Evolutionary conservation across 2,113 vertebrate genomes (phyloP).

Genomic region (Philantomba maxwellii): DNA sequence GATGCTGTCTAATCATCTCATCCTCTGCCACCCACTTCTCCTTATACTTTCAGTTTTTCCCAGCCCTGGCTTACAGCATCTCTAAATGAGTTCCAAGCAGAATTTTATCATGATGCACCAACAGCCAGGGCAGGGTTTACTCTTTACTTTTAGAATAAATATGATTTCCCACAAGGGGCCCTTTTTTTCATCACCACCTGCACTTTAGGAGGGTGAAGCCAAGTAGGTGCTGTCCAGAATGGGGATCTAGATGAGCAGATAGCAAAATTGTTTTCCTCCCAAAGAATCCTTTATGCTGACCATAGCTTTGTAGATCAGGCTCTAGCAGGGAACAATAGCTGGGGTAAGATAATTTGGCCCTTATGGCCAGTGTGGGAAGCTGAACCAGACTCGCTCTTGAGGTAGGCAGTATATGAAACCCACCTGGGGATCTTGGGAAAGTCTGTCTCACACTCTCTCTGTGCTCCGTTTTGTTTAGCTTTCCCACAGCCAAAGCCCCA

Average conservation of each 20-base stretch:
- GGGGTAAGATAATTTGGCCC: constrained; percentile 79
- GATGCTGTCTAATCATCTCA: background rate
- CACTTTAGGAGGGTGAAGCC: background rate
- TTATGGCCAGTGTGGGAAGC: constrained; percentile 74
- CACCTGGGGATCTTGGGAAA: constrained; percentile 88
- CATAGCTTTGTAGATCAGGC: constrained; percentile 77
- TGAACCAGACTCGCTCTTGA: constrained; percentile 80
- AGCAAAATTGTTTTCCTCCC: constrained; percentile 51
- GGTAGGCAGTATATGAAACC: constrained; percentile 87
- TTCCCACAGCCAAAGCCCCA: constrained; percentile 75
- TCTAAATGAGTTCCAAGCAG: background rate
- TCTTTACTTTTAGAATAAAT: background rate
- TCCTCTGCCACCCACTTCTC: background rate
- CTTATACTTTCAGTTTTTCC: background rate
- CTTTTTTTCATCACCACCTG: constrained; percentile 45
- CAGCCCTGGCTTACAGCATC: background rate
- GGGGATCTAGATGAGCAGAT: constrained; percentile 52
- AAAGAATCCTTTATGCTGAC: constrained; percentile 75
- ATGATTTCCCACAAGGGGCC: background rate
- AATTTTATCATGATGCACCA: constrained; percentile 4
- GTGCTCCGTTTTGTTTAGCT: constrained; percentile 78
- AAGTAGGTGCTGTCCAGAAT: constrained; percentile 20
- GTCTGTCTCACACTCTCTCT: constrained; percentile 76
- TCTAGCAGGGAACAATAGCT: constrained; percentile 73
- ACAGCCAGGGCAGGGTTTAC: background rate